A percentile compares a stretch with the other conserved stretches of the same genome.
Conservation (phyloP, 2,113 vertebrate species). For the Falcunculus frontatus region DNA sequence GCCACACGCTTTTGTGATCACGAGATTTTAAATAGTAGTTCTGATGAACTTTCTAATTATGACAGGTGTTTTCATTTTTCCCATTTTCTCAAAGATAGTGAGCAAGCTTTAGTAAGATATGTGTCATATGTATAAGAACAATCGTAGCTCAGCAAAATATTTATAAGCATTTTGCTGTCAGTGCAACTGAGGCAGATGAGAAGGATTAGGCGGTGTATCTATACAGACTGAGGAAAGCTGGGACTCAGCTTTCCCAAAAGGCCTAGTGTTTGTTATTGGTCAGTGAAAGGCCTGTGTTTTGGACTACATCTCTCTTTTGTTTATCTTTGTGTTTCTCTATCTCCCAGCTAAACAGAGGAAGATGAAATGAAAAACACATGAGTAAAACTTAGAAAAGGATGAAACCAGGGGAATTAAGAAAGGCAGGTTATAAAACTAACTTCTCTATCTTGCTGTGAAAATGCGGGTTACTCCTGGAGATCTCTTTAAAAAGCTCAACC, state of each 20-base stretch:
- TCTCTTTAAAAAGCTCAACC: neutral
- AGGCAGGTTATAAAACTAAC: neutral
- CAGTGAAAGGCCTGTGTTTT: neutral
- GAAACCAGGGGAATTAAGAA: neutral
- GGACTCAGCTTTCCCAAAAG: neutral
- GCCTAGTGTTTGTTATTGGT: neutral
- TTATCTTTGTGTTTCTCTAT: neutral
- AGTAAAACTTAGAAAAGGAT: neutral
- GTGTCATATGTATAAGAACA: neutral
- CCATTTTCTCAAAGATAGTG: neutral
- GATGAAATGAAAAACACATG: neutral
- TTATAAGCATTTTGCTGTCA: neutral
- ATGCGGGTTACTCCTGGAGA: neutral
- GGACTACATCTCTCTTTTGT: neutral
- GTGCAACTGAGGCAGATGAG: neutral
- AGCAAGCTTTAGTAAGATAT: neutral
- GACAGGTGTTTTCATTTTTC: neutral
- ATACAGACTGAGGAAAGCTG: neutral
- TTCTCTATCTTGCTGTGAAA: neutral
- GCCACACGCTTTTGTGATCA: neutral
- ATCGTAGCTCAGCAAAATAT: neutral
- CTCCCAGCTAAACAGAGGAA: neutral
- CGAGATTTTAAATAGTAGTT: neutral
- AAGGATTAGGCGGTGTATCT: neutral
- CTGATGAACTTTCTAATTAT: neutral